A percentile compares a stretch with the other conserved stretches of the same genome.
These are phyloP conservation scores for Pyrgilauda ruficollis DNA, from an alignment of 2,113 vertebrate species.

Conservation along the genomic window DNA sequence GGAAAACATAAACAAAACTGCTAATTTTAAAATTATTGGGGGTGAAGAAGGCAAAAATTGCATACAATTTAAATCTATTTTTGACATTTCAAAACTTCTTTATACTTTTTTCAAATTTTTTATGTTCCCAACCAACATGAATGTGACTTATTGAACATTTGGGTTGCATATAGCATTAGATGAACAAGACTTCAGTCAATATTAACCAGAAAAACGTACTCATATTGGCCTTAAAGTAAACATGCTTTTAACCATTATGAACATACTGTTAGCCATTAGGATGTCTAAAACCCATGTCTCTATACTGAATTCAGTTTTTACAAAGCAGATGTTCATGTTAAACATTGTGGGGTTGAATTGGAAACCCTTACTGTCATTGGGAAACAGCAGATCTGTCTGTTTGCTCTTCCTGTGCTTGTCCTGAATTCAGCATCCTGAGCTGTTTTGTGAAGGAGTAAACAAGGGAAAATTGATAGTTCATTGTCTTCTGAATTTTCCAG, in stretches of 20 bases:
- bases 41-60: neutral
- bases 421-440: neutral
- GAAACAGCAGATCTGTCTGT: neutral
- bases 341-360: neutral
- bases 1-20: neutral
- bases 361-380: fast-evolving
- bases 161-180: neutral
- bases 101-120: neutral
- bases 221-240: neutral
- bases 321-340: neutral
- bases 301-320: neutral
- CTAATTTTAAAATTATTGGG: neutral
- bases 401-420: neutral
- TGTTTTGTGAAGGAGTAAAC: neutral
- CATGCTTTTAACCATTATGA: neutral
- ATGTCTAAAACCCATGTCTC: neutral
- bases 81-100: neutral
- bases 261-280: neutral
- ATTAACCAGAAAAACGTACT: neutral
- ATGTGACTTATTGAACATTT: neutral
- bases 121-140: neutral
- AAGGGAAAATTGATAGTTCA: neutral
- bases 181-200: neutral
- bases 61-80: neutral
- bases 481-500: neutral